Evolutionary conservation across 2,888 invertebrate genomes (phyloP).

Genomic region (Tachina fera): DNA sequence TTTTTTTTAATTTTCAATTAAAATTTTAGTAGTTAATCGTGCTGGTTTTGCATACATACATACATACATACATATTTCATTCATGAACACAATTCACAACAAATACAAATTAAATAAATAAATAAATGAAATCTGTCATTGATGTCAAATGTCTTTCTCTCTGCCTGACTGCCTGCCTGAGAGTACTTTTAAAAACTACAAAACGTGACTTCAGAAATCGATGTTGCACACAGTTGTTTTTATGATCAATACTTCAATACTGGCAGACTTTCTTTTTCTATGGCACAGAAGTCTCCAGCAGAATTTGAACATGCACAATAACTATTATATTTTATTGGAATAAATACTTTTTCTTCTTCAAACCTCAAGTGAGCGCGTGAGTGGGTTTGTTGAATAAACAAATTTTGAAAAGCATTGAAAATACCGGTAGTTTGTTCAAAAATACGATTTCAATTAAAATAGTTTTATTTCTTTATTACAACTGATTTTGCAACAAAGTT

Average conservation of each 20-base stretch:
- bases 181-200: slow-evolving; percentile 17
- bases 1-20: slow-evolving; percentile 11
- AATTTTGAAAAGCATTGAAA: slow-evolving; percentile 10
- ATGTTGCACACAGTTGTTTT: neutral
- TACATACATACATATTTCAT: slow-evolving; percentile 15
- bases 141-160: slow-evolving; percentile 21
- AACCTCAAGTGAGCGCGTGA: neutral
- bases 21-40: slow-evolving; percentile 14
- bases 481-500: neutral
- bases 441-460: slow-evolving; percentile 11
- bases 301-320: slow-evolving; percentile 23
- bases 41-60: neutral
- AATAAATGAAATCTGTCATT: slow-evolving; percentile 58
- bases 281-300: slow-evolving; percentile 2
- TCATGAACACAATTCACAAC: slow-evolving; percentile 34
- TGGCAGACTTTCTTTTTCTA: slow-evolving; percentile 53
- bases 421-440: slow-evolving; percentile 9
- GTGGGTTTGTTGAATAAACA: slow-evolving; percentile 23
- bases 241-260: slow-evolving; percentile 22
- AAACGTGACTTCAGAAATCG: slow-evolving; percentile 63
- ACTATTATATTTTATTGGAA: neutral
- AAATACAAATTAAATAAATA: slow-evolving; percentile 1
- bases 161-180: slow-evolving; percentile 3
- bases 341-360: neutral
- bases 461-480: neutral